Evolutionary conservation across 1,140 invertebrate genomes (phyloP).

Genomic region (Bilobella aurantiaca): DNA sequence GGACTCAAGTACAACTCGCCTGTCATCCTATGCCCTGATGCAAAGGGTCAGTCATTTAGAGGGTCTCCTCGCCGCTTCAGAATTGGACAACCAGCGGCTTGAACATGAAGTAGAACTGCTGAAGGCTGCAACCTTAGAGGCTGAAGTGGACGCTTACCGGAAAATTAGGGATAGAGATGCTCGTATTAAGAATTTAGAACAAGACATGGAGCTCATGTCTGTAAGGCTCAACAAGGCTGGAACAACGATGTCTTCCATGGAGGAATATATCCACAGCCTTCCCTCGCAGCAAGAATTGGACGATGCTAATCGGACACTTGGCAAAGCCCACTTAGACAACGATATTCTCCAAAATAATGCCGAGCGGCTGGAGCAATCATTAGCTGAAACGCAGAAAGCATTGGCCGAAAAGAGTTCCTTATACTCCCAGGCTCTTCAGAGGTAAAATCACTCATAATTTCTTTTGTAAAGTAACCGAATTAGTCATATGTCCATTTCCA

Average conservation of each 20-base stretch:
- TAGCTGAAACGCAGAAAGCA: not conserved
- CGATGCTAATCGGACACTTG: slow-evolving; percentile 15
- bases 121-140: slow-evolving; percentile 9
- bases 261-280: slow-evolving; percentile 25
- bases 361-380: not conserved
- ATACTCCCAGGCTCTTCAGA: slow-evolving; percentile 12
- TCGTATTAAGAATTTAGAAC: slow-evolving; percentile 15
- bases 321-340: slow-evolving; percentile 11
- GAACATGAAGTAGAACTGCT: slow-evolving; percentile 15
- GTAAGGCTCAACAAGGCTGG: slow-evolving; percentile 2
- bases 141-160: slow-evolving; percentile 13
- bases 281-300: slow-evolving; percentile 27
- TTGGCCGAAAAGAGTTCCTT: not conserved
- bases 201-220: not conserved
- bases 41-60: slow-evolving; percentile 26
- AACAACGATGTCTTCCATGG: slow-evolving; percentile 12
- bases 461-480: too few relatives aligned
- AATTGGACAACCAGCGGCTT: slow-evolving; percentile 23
- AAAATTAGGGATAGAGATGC: slow-evolving; percentile 9
- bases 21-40: slow-evolving; percentile 11
- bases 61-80: slow-evolving; percentile 25
- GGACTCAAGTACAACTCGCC: not conserved
- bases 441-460: too few relatives aligned
- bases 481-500: too few relatives aligned
- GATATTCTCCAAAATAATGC: slow-evolving; percentile 10